These are phyloP conservation scores for Neocrepidodera transversa DNA, from an alignment of 2,888 invertebrate species.

Conservation along the genomic window DNA sequence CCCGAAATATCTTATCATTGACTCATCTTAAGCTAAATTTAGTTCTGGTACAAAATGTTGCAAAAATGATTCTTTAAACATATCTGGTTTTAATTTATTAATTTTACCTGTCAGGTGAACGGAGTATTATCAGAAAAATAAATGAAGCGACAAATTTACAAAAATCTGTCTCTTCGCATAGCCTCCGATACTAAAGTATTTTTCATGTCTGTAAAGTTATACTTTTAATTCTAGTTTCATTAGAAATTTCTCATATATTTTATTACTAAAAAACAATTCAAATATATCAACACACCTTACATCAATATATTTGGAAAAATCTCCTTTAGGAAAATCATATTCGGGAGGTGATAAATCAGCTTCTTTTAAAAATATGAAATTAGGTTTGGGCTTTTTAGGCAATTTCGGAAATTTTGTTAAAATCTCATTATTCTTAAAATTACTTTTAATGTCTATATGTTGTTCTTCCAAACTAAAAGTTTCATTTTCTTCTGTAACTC, in stretches of 20 bases:
- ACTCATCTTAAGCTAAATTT: conserved; percentile 25
- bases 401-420: neutral
- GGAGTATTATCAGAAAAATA: conserved; percentile 34
- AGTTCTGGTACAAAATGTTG: conserved; percentile 24
- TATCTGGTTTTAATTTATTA: conserved; percentile 33
- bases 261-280: neutral
- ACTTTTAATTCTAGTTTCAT: conserved; percentile 25
- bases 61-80: neutral
- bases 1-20: conserved; percentile 18
- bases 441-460: too few species aligned
- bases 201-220: conserved; percentile 18
- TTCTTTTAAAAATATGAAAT: neutral
- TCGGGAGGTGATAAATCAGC: neutral
- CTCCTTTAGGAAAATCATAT: neutral
- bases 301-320: neutral
- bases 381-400: neutral
- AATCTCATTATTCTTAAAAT: too few species aligned
- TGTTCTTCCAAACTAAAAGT: too few species aligned
- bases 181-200: conserved; percentile 15
- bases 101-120: conserved; percentile 23
- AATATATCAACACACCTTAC: conserved; percentile 9
- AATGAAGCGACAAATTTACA: conserved; percentile 19
- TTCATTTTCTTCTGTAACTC: neutral
- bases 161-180: conserved; percentile 23
- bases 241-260: too few species aligned